Conservation (phyloP, 2,797 vertebrate genomes). For the Notolabrus celidotus region DNA sequence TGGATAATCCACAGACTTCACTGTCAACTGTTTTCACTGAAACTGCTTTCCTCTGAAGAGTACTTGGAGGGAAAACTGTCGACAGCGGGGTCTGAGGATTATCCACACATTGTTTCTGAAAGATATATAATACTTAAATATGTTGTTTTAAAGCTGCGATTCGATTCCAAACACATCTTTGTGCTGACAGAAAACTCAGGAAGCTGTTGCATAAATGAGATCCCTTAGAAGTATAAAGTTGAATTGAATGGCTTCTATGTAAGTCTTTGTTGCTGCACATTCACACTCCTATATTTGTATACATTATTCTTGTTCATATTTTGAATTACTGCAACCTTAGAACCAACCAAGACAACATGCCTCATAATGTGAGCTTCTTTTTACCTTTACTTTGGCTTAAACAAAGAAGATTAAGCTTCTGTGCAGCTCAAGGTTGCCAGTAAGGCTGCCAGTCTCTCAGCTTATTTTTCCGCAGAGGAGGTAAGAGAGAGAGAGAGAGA, state of each 20-base stretch:
- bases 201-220: not conserved
- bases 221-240: not conserved
- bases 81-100: conserved; percentile 27
- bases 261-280: not conserved
- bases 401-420: conserved; percentile 31
- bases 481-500: conserved; percentile 30
- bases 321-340: not conserved
- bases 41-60: conserved; percentile 20
- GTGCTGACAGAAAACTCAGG: not conserved
- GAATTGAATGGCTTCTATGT: not conserved
- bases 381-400: conserved; percentile 18
- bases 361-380: conserved; percentile 23
- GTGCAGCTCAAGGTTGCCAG: conserved; percentile 4
- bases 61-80: conserved; percentile 10
- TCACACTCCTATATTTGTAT: too few relatives aligned
- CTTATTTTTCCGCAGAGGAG: conserved; percentile 5
- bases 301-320: not conserved
- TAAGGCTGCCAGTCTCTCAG: conserved; percentile 17
- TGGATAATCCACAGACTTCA: conserved; percentile 28
- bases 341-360: conserved; percentile 7
- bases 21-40: conserved; percentile 31
- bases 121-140: conserved; percentile 2
- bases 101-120: conserved; percentile 21
- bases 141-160: conserved; percentile 12
- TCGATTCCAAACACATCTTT: not conserved